Conservation (phyloP, 2,797 vertebrate species). For the Podarcis siculus region DNA sequence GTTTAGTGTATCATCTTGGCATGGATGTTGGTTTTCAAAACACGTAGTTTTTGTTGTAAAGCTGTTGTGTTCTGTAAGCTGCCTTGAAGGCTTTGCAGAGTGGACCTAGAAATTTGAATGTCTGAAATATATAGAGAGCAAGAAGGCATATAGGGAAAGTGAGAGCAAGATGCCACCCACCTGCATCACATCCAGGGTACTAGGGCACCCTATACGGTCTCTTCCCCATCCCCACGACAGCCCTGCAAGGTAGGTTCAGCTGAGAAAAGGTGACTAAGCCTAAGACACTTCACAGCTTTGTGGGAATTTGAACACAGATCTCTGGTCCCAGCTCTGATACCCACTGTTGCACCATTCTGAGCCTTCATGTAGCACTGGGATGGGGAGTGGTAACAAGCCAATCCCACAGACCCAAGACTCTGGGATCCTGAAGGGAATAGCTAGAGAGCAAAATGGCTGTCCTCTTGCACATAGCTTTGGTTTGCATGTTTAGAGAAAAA, state of each 20-base stretch:
- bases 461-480: not conserved
- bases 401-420: not conserved
- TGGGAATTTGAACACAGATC: not conserved
- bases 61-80: not conserved
- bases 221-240: not conserved
- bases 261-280: not conserved
- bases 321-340: not conserved
- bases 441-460: not conserved
- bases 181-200: not conserved
- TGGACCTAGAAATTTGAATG: not conserved
- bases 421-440: not conserved
- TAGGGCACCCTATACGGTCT: not conserved
- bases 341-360: too few species aligned
- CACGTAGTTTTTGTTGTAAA: not conserved
- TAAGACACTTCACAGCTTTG: not conserved
- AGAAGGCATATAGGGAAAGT: not conserved
- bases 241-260: not conserved
- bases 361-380: too few species aligned
- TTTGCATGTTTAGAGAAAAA: not conserved
- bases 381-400: not conserved
- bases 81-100: not conserved
- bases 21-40: not conserved
- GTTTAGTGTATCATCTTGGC: not conserved
- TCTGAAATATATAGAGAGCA: not conserved
- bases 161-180: not conserved